phyloP scores from a whole-genome alignment of 2,797 vertebrate species.

The Lutjanus argentimaculatus region DNA sequence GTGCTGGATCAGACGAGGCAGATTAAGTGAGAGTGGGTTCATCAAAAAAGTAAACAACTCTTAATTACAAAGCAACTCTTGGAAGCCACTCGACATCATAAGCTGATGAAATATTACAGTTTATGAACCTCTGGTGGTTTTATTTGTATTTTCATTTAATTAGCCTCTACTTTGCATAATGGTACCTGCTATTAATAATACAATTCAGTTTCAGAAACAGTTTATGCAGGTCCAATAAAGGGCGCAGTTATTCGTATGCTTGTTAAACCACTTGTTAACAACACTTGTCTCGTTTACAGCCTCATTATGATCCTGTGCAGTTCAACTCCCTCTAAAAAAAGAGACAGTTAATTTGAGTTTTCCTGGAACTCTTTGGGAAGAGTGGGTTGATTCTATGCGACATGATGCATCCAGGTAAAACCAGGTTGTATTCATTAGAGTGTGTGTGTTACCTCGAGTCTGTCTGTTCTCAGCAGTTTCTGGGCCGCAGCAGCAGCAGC shows the following conservation, averaged over 20 bases:
- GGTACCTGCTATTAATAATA: constrained; percentile 9
- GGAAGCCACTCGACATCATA: constrained; percentile 1
- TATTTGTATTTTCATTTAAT: constrained; percentile 28
- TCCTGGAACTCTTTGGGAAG: neutral
- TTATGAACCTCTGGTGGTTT: neutral
- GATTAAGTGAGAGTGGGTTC: constrained; percentile 3
- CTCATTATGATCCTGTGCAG: constrained; percentile 34
- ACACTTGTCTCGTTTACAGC: constrained; percentile 44
- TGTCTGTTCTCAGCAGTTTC: constrained; percentile 96
- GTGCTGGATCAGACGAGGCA: constrained; percentile 14
- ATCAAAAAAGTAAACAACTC: constrained; percentile 15
- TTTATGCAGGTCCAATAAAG: constrained; percentile 26
- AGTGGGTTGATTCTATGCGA: constrained; percentile 8
- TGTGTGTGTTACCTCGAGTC: constrained; percentile 92
- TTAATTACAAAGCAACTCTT: constrained; percentile 4
- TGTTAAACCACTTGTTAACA: constrained; percentile 50
- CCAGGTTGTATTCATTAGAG: neutral
- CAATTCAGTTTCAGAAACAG: constrained; percentile 20
- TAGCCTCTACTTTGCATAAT: constrained; percentile 29
- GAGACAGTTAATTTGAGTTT: constrained; percentile 31
- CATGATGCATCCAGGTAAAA: neutral
- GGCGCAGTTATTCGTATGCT: constrained; percentile 6
- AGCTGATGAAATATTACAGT: constrained; percentile 14
- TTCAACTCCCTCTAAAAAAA: constrained; percentile 7
- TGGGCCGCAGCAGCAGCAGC: constrained; percentile 90